phyloP scores from a whole-genome alignment of 2,888 invertebrate genomes.

The Kryphioiulus occultus region DNA sequence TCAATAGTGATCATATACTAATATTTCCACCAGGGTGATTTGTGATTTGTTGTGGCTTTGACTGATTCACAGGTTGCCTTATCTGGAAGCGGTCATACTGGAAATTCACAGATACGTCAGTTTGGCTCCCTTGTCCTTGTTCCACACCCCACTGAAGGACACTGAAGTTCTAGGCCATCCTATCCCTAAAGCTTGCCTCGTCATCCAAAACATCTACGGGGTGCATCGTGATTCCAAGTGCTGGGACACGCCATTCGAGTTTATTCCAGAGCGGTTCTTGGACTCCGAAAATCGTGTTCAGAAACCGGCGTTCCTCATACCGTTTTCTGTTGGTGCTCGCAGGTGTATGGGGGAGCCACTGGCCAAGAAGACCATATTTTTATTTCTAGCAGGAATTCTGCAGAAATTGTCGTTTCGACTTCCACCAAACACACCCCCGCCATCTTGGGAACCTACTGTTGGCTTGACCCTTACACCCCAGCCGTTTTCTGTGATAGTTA shows the following conservation, averaged over 20 bases:
- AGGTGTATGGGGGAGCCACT: neutral
- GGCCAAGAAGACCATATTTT: neutral
- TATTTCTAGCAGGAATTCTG: neutral
- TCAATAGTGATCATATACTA: no score
- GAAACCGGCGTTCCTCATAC: neutral
- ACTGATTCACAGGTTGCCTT: neutral
- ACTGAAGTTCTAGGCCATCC: neutral
- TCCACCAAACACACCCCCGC: neutral
- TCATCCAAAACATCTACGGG: neutral
- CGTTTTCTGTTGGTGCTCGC: slow-evolving; percentile 12
- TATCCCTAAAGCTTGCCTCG: neutral
- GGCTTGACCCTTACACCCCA: neutral
- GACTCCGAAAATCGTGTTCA: neutral
- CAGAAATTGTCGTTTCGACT: neutral
- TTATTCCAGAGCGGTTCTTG: neutral
- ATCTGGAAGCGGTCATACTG: neutral
- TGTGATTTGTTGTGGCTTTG: no score
- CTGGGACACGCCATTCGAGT: neutral
- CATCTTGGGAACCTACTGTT: neutral
- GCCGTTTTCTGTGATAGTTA: neutral
- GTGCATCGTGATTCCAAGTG: neutral
- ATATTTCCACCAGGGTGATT: no score
- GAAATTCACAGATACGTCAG: neutral
- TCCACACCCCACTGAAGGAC: neutral
- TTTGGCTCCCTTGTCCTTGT: neutral